Conservation (phyloP, 2,113 vertebrate species). For the Eidolon helvum region DNA sequence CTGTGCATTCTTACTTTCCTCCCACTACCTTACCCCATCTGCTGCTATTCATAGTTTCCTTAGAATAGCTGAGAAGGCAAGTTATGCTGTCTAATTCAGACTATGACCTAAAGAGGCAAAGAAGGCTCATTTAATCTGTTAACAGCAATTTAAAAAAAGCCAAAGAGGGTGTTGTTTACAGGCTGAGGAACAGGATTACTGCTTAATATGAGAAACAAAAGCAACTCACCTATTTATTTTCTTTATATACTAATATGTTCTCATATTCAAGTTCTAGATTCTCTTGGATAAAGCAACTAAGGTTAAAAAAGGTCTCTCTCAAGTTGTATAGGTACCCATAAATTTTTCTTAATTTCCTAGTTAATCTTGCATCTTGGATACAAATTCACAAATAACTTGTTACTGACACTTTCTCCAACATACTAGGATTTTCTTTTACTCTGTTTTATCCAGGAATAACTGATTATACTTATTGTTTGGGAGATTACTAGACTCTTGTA, state of each 20-base stretch:
- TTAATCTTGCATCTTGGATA: slow-evolving; percentile 9
- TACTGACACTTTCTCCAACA: not conserved
- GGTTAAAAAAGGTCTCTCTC: not conserved
- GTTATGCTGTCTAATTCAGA: slow-evolving; percentile 1
- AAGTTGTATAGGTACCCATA: not conserved
- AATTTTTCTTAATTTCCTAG: not conserved
- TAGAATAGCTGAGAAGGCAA: slow-evolving; percentile 20
- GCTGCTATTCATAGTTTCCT: not conserved
- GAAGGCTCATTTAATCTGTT: not conserved
- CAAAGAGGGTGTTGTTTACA: not conserved
- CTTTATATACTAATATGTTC: not conserved
- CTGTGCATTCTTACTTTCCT: not conserved
- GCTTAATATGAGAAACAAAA: not conserved
- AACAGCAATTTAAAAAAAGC: not conserved
- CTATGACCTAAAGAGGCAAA: not conserved
- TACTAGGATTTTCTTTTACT: not conserved
- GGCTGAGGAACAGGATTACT: not conserved
- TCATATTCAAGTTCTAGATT: not conserved
- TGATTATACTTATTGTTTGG: not conserved
- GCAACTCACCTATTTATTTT: not conserved
- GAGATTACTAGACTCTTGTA: slow-evolving; percentile 7
- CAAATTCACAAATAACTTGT: not conserved
- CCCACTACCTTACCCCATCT: not conserved
- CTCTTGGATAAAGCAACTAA: not conserved
- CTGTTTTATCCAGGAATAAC: not conserved